Evolutionary conservation across 2,888 invertebrate genomes (phyloP), one percentile per base, ranked within the genome.

Genomic region (Callyntrura sp.): DNA sequence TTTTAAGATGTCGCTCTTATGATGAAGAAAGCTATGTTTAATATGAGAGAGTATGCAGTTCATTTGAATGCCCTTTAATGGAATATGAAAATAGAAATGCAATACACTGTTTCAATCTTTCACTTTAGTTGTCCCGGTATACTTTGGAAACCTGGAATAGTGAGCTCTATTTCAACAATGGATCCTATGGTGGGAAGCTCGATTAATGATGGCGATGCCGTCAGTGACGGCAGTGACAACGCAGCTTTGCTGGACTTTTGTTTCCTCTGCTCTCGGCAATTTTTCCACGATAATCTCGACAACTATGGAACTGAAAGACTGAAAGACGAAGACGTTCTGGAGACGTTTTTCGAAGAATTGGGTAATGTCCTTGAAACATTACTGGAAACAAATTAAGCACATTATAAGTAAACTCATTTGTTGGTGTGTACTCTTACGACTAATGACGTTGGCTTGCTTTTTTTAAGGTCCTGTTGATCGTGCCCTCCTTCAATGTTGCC

Each of bases 381-480:
- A 17, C n/a, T 60, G 17, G n/a, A 60, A 60, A 17, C 20, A 20
- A 60, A 3, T 60, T 60, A 17, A 17, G 20, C 8, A n/a, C 17
- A 17, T 17, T 17, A 25, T 28, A 8, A 28, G 25, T 23, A 25
- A 3, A 35, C 5, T 5, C 6, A 9, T 8, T 20, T 23, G 20
- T 23, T 62, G 2, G n/a, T 9, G 11, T 51, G 11, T 14, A 9
- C 51, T 51, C 2, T 51, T 51, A 51, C 14, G 11, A 17, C 2
- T 57, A 57, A 51, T 51, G 11, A 51, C 14, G 5, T 12, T 55
- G 55, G 12, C 11, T 87, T 62, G 4, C 81, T n/a, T n/a, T n/a
- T n/a, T n/a, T n/a, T n/a, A n/a, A 91, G 91, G 91, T 62, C 88
- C 90, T 4, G 88, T 90, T 45, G 91, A 91, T 35, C 88, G 90